Evolutionary conservation across 2,797 vertebrate genomes (phyloP).

Genomic region (Schizopygopsis pylzovi): DNA sequence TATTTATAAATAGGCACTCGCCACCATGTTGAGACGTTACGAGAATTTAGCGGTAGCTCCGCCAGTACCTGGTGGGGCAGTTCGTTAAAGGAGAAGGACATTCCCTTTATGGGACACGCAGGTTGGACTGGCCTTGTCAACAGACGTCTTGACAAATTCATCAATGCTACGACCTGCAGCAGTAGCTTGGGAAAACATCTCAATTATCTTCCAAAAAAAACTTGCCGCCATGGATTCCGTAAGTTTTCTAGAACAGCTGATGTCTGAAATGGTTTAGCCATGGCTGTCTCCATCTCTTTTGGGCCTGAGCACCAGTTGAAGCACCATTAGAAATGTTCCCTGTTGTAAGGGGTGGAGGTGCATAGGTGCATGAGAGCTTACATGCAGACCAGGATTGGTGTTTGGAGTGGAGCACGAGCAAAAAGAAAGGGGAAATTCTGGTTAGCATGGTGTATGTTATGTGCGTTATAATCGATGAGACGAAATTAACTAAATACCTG

Average conservation of each 20-base stretch:
- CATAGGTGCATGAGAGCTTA: constrained; percentile 77
- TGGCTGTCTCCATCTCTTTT: constrained; percentile 64
- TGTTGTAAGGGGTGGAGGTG: constrained; percentile 72
- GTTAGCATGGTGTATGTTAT: constrained; percentile 14
- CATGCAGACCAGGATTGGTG: constrained; percentile 62
- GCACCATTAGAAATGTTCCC: constrained; percentile 80
- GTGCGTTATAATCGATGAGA: constrained; percentile 19
- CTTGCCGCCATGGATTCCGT: constrained; percentile 15
- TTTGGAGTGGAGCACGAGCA: constrained; percentile 52
- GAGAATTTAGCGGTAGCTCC: constrained; percentile 69
- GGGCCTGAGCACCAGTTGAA: constrained; percentile 80
- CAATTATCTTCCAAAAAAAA: constrained; percentile 3
- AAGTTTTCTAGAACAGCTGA: constrained; percentile 5
- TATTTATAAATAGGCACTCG: constrained; percentile 85
- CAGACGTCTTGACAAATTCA: constrained; percentile 14
- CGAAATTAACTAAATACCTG: constrained; percentile 58
- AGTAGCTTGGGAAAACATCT: not conserved
- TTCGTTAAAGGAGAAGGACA: constrained; percentile 13
- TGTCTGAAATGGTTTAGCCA: constrained; percentile 42
- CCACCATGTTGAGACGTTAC: constrained; percentile 84
- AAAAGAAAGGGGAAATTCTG: constrained; percentile 31
- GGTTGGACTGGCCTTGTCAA: constrained; percentile 12
- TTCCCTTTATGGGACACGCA: constrained; percentile 11
- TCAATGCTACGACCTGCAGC: constrained; percentile 13
- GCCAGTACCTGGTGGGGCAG: constrained; percentile 29